Evolutionary conservation across 2,797 vertebrate species (phyloP), one percentile per base, ranked within the genome.

Genomic region (Leptodactylus fallax): DNA sequence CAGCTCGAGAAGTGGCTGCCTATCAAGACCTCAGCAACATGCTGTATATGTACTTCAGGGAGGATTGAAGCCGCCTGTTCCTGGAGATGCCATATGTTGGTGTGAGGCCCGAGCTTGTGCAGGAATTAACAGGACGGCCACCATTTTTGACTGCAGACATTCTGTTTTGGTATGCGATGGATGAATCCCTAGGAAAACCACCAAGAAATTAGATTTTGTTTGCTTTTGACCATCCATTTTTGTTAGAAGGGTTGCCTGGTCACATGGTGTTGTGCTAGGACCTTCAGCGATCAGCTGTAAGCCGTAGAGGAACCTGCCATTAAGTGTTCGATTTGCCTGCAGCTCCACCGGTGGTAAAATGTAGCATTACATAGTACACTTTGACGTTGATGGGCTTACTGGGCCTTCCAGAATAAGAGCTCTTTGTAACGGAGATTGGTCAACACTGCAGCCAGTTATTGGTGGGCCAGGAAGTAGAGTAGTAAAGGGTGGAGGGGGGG

Each of bases 341-440:
- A 65, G 63, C 6, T 11, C 63, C 63, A 3, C 63, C 11, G 63
- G n/a, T 23, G 63, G 60, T n/a, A 10, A 63, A 63, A 4, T 65
- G 63, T 11, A 65, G n/a, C 10, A 65, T 65, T 65, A 25, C 63
- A 65, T 10, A 12, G n/a, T 25, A 23, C 2, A 9, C 9, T 23
- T 9, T 65, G n/a, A 65, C 23, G 23, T 65, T n/a, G 23, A n/a
- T n/a, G n/a, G n/a, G n/a, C n/a, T 65, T 65, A n/a, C 4, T 12
- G 25, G n/a, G 63, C 23, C 63, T 21, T 25, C 63, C 63, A 23
- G n/a, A 65, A 92, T 36, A 36, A 36, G 36, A 36, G 36, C 36
- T 36, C 4, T 36, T 36, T 36, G 2, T 36, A 36, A 36, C 4
- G 36, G 36, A 36, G 36, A 36, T 36, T 36, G 36, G 36, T 36